Evolutionary conservation across 2,888 invertebrate genomes (phyloP).

Genomic region (Idaea aversata): DNA sequence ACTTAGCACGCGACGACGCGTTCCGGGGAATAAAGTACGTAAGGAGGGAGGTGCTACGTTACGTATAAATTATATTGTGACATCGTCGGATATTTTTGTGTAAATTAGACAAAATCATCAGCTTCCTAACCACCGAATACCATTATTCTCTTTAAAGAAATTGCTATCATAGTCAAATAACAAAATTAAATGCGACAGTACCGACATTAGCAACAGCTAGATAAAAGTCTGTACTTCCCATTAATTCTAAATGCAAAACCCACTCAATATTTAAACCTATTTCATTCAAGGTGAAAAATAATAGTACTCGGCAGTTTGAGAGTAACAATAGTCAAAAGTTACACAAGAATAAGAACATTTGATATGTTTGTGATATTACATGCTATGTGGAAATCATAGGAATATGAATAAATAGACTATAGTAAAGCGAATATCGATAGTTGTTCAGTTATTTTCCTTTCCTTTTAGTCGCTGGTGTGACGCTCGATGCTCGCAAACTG

Average conservation of each 20-base stretch:
- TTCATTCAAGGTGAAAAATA: neutral
- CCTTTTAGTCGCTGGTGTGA: slow-evolving; percentile 73
- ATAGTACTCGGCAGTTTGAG: neutral
- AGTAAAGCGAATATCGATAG: slow-evolving; percentile 61
- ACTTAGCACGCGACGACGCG: slow-evolving; percentile 38
- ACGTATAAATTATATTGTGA: slow-evolving; percentile 44
- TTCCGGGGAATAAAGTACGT: slow-evolving; percentile 33
- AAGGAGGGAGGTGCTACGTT: slow-evolving; percentile 49
- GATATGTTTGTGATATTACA: slow-evolving; percentile 79
- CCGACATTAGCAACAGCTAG: neutral
- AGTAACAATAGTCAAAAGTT: slow-evolving; percentile 21
- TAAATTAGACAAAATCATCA: slow-evolving; percentile 40
- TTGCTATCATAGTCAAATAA: neutral
- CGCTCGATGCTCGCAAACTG: slow-evolving; percentile 61
- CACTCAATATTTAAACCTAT: neutral
- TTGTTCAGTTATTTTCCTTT: slow-evolving; percentile 75
- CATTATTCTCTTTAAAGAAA: neutral
- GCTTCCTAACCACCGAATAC: slow-evolving; percentile 5
- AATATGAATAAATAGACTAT: slow-evolving; percentile 71
- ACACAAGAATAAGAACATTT: slow-evolving; percentile 45
- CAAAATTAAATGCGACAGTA: neutral
- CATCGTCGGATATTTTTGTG: slow-evolving; percentile 43
- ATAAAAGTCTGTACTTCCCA: neutral
- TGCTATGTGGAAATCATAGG: slow-evolving; percentile 73
- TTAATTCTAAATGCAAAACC: neutral